Evolutionary conservation across 2,113 vertebrate species (phyloP).

Genomic region (Sapajus apella): DNA sequence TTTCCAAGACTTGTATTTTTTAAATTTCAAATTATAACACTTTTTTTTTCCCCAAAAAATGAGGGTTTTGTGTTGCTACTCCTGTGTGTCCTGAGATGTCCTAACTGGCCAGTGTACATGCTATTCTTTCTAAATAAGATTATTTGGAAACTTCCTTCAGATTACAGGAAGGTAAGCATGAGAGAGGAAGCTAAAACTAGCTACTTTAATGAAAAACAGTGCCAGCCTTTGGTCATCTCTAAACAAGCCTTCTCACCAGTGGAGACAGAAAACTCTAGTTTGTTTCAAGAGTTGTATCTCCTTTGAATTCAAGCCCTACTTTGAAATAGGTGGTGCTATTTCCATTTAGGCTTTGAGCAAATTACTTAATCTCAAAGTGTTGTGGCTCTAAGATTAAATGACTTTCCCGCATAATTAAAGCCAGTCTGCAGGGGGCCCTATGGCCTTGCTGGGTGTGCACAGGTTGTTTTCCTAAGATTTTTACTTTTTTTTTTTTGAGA

Average conservation of each 20-base stretch:
- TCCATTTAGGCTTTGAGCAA: neutral
- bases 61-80: neutral
- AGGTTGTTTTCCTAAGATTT: neutral
- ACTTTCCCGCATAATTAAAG: neutral
- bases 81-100: neutral
- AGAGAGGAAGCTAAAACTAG: neutral
- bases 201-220: too few relatives aligned
- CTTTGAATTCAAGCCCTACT: neutral
- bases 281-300: neutral
- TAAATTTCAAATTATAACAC: neutral
- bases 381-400: neutral
- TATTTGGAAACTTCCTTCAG: neutral
- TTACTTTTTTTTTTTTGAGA: neutral
- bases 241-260: neutral
- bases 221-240: neutral
- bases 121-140: neutral
- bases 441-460: rapidly evolving
- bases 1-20: neutral
- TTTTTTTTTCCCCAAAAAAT: neutral
- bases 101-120: neutral
- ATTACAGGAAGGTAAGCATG: neutral
- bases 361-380: neutral
- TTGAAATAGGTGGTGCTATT: neutral
- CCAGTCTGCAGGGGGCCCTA: neutral
- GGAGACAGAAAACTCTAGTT: neutral